These are phyloP conservation scores for Darevskia mixta DNA, from an alignment of 2,797 vertebrate genomes.

Conservation along the genomic window DNA sequence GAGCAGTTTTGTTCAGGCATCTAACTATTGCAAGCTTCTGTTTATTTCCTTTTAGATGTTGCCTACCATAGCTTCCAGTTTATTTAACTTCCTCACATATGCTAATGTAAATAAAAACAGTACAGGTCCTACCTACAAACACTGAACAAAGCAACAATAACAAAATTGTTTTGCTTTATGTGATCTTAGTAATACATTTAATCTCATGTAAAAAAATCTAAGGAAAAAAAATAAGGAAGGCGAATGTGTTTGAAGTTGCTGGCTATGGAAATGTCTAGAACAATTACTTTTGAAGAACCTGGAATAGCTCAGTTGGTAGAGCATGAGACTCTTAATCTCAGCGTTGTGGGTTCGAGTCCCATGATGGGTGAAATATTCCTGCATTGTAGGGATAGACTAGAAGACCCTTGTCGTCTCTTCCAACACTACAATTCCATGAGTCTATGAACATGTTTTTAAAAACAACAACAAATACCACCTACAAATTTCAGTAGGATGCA, in stretches of 20 bases:
- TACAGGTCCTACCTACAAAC: background rate
- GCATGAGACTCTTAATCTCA: too few species aligned
- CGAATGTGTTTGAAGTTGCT: background rate
- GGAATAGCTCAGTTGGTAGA: too few species aligned
- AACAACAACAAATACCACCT: background rate
- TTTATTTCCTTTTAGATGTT: background rate
- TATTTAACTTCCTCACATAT: background rate
- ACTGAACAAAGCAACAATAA: background rate
- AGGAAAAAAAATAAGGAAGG: too few species aligned
- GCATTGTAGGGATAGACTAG: too few species aligned
- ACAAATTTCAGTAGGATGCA: background rate
- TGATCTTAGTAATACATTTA: background rate
- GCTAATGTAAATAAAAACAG: background rate
- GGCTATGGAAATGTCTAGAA: background rate
- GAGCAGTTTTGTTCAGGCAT: conserved; percentile 8
- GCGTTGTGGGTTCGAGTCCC: too few species aligned
- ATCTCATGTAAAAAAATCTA: background rate
- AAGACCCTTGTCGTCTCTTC: too few species aligned
- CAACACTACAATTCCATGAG: too few species aligned
- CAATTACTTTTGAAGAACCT: background rate
- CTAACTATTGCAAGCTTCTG: background rate
- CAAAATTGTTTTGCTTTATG: conserved; percentile 5
- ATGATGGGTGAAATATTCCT: too few species aligned
- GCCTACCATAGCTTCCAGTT: background rate
- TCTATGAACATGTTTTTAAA: too few species aligned